Base-by-base conservation (phyloP, 2,797 vertebrate genomes). In the Taenioides sp. region DNA sequence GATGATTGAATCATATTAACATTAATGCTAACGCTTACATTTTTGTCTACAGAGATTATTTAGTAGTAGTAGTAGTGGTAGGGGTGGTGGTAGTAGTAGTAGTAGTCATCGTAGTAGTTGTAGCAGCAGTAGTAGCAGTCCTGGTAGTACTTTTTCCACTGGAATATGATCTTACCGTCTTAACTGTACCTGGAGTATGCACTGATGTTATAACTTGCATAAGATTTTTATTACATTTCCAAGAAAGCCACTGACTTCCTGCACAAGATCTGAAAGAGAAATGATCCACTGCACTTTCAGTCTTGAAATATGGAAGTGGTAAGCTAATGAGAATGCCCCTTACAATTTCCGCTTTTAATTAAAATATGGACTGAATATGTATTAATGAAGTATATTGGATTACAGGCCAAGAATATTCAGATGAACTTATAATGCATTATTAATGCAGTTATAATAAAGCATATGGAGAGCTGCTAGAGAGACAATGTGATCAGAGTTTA, bases 301-400 rank as follows among this genome's bases (percentile, higher is more conserved):
- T 58, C n/a, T 70, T 47, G 23, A 43, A 27, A 66, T 23, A 43
- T 18, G 40, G 75, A 62, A 25, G 43, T 16, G 1, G 16, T n/a
- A 49, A 31, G 49, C 58, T 68, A 68, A 68, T 22, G 54, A 55
- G 25, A 55, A 28, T 55, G 55, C 68, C 68, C 69, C 73, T 78
- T 75, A 67, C 85, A 71, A 88, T 89, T 86, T 81, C 80, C 54
- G 2, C 84, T 58, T 65, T 81, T 73, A 80, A 81, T 3, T 75
- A 52, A 84, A 78, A 79, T 86, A 71, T 78, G 68, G 79, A 84
- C 85, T 82, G 60, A 74, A 71, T 73, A 75, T 67, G 69, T 75
- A 62, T 79, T 74, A 72, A 80, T 69, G 23, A 84, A 76, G 66
- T 27, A 16, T 72, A 81, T 79, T 54, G 77, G 71, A 57, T 80